phyloP scores from a whole-genome alignment of 64 coral and sea anemone species.

The Stylophora pistillata region DNA sequence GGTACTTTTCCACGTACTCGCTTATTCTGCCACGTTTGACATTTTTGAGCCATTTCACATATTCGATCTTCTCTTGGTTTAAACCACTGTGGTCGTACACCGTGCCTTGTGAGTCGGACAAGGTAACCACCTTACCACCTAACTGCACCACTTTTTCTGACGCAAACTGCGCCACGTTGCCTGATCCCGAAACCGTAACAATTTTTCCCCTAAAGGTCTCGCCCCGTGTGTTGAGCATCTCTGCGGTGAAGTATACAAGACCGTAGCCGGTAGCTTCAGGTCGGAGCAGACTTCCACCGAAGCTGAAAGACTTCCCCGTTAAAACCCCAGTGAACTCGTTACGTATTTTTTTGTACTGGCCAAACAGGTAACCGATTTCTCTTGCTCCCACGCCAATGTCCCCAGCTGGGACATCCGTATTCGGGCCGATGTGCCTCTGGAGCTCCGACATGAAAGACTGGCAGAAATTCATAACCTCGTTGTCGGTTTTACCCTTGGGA shows the following conservation, averaged over 20 bases:
- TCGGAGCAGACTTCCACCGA: slow-evolving; percentile 84
- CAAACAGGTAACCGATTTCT: slow-evolving; percentile 97
- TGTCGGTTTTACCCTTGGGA: slow-evolving; percentile 83
- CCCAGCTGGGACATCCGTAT: slow-evolving; percentile 90
- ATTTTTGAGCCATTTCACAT: slow-evolving; percentile 77
- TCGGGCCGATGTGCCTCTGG: slow-evolving; percentile 89
- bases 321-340: slow-evolving; percentile 94
- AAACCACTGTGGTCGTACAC: slow-evolving; percentile 79
- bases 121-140: slow-evolving; percentile 81
- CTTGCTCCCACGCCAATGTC: slow-evolving; percentile 90
- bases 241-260: slow-evolving; percentile 90
- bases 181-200: slow-evolving; percentile 81
- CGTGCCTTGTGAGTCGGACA: slow-evolving; percentile 85
- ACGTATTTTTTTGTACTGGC: slow-evolving; percentile 91
- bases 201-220: slow-evolving; percentile 82
- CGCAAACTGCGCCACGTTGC: slow-evolving; percentile 90
- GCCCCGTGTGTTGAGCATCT: slow-evolving; percentile 78
- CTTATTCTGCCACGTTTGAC: slow-evolving; percentile 81
- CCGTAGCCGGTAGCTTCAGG: slow-evolving; percentile 93
- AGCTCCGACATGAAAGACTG: slow-evolving; percentile 95
- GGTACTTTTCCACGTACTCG: slow-evolving; percentile 75
- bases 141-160: slow-evolving; percentile 78
- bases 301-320: slow-evolving; percentile 72
- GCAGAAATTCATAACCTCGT: slow-evolving; percentile 95
- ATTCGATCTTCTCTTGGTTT: slow-evolving; percentile 83